phyloP scores from a whole-genome alignment of 2,888 invertebrate genomes.

The Lepidocyrtinus sp. region DNA sequence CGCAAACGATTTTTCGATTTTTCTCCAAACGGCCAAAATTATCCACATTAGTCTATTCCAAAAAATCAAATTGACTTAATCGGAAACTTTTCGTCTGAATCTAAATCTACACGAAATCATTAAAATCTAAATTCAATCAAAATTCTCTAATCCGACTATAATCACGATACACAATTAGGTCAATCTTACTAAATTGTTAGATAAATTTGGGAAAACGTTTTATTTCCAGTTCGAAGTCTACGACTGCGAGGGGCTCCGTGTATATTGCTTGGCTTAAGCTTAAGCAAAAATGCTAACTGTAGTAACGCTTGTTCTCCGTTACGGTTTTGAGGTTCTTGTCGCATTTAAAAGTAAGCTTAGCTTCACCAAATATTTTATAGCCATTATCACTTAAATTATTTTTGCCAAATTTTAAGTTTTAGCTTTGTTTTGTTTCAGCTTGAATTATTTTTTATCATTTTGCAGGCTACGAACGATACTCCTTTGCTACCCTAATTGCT shows the following conservation, averaged over 20 bases:
- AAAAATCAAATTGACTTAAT: background rate
- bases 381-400: background rate
- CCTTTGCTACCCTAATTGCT: conserved; percentile 67
- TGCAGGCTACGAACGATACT: conserved; percentile 68
- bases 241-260: background rate
- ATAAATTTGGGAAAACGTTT: background rate
- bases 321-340: background rate
- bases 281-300: background rate
- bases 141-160: background rate
- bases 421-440: conserved; percentile 31
- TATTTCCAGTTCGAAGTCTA: background rate
- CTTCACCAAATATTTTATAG: background rate
- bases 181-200: too few species aligned
- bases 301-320: background rate
- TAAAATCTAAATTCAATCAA: background rate
- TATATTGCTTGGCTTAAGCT: background rate
- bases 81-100: background rate
- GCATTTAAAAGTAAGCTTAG: background rate
- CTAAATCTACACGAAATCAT: background rate
- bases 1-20: conserved; percentile 69
- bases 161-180: too few species aligned
- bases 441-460: conserved; percentile 50
- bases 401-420: background rate
- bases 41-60: conserved; percentile 48
- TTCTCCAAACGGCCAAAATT: conserved; percentile 63